Evolutionary conservation across 1,140 invertebrate species (phyloP).

Genomic region (Battus philenor): DNA sequence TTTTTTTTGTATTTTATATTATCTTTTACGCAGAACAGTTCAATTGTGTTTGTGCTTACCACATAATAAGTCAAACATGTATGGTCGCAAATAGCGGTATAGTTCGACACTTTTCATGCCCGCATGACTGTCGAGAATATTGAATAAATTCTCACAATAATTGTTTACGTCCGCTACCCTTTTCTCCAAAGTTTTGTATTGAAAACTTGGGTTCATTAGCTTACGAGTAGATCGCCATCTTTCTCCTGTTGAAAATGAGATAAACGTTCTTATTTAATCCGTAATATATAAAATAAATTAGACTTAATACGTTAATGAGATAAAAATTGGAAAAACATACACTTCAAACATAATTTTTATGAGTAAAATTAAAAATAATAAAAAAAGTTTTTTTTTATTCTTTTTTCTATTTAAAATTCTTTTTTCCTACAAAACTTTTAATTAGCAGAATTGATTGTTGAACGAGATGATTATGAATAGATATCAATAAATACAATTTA

Average conservation of each 20-base stretch:
- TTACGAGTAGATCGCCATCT: slow-evolving; percentile 32
- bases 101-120: slow-evolving; percentile 22
- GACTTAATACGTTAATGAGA: no score
- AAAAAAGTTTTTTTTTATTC: no score
- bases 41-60: slow-evolving; percentile 24
- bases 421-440: no score
- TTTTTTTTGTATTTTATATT: no score
- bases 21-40: neutral
- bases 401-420: no score
- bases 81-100: slow-evolving; percentile 37
- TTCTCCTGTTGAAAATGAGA: slow-evolving; percentile 28
- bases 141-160: slow-evolving; percentile 28
- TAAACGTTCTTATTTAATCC: no score
- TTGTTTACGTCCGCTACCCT: slow-evolving; percentile 27
- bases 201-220: slow-evolving; percentile 35
- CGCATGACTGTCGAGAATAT: slow-evolving; percentile 25
- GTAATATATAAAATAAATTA: no score
- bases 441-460: no score
- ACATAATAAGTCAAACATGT: slow-evolving; percentile 37
- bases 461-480: no score
- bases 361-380: no score
- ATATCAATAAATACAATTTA: no score
- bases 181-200: slow-evolving; percentile 36
- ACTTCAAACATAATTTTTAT: no score
- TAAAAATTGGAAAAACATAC: slow-evolving; percentile 4